Evolutionary conservation across 1,140 invertebrate genomes (phyloP), one percentile per base, ranked within the genome.

Genomic region (Pseudomyrmex flavicornis): DNA sequence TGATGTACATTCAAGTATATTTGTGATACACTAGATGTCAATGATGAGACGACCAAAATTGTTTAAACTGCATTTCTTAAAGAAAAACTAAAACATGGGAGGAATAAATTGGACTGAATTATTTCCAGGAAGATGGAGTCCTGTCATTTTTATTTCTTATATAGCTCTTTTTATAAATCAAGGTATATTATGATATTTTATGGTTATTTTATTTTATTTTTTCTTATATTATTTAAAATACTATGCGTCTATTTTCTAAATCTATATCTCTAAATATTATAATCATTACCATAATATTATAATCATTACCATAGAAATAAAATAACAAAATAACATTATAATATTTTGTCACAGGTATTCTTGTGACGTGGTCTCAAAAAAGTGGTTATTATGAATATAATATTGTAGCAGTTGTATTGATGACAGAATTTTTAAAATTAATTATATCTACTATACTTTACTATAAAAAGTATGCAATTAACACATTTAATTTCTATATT

Each of bases 351-450:
- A 13, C 88, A 99, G 98, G 98, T 90, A 97, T 99, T 85, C 96
- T 99, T 86, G 97, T 99, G 17, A 99, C 97, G 65, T 97, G 97
- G 87, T 98, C 98, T 8, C 98, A 99, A 94, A 96, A 96, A 83
- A 95, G 96, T 66, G 96, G 97, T 91, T 97, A 97, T 88, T 99
- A 99, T 93, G 96, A 96, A 82, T 99, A 99, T 90, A 98, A 98
- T 91, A 98, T 97, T 44, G 96, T 97, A 2, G 97, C 97, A 26
- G 98, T 98, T 35, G 98, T 99, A 35, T 95, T 99, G 72, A 93
- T 98, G 65, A 98, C 98, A 10, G 98, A 99, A 95, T 94, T 97
- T 46, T 91, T 98, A 9, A 99, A 99, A 94, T 94, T 99, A 59
- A 68, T 98, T 13, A 94, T 96, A 58, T 98, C 97, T 1, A 91